Evolutionary conservation across 2,797 vertebrate species (phyloP).

Genomic region (Ataeniobius toweri): DNA sequence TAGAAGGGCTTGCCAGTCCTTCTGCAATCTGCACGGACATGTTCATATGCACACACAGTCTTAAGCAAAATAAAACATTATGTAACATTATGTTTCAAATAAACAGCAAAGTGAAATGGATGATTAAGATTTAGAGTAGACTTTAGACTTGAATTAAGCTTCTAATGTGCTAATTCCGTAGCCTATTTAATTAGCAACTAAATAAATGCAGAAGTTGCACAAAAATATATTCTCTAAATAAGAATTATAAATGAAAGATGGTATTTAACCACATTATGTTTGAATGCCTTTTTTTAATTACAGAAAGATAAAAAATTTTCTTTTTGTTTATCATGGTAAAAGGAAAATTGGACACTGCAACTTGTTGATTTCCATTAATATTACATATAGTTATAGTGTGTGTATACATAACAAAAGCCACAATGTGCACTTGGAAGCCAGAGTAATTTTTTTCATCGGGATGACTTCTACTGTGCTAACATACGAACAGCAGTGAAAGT

Average conservation of each 20-base stretch:
- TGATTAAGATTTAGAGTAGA: not conserved
- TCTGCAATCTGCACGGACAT: slow-evolving; percentile 79
- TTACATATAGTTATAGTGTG: not conserved
- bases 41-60: slow-evolving; percentile 11
- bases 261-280: not conserved
- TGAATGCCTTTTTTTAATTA: not conserved
- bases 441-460: not conserved
- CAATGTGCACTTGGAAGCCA: not conserved
- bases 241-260: not conserved
- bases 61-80: not conserved
- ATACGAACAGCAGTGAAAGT: slow-evolving; percentile 2
- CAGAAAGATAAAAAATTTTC: not conserved
- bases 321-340: not conserved
- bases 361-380: not conserved
- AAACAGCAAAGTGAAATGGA: not conserved
- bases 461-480: not conserved
- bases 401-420: not conserved
- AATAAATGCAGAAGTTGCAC: not conserved
- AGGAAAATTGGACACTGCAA: not conserved
- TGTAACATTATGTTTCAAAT: slow-evolving; percentile 4
- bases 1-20: slow-evolving; percentile 77
- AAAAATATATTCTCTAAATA: not conserved
- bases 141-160: not conserved
- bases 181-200: not conserved
- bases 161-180: not conserved